Evolutionary conservation across 2,888 invertebrate genomes (phyloP), one percentile per base, ranked within the genome.

Genomic region (Nomada goodeniana): DNA sequence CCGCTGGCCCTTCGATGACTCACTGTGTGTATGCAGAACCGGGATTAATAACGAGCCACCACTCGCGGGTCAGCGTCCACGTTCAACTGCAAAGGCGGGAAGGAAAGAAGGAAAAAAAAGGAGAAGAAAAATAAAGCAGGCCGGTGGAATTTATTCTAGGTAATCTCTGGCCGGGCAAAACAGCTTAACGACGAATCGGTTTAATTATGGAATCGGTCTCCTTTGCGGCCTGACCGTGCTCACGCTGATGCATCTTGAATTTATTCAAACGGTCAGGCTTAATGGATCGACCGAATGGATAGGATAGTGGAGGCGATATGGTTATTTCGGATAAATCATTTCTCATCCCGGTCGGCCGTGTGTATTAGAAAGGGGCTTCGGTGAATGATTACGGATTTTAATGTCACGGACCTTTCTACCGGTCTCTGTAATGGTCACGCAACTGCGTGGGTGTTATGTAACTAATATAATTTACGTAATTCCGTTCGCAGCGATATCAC

Each of bases 11-110:
- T 23, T 15, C 69, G 79, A 61, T 79, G 80, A 78, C 78, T 81
- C 81, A 74, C 77, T 55, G 50, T 29, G 42, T 57, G 63, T 75
- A 64, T 55, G 67, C 53, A 78, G 20, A 64, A 47, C 50, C 36
- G 59, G 64, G 63, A 79, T 79, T 79, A 79, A 79, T 78, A 78
- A 76, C 68, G 69, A 79, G 52, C 53, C 26, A 26, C 67, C 36
- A 47, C 29, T n/a, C 59, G 26, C 68, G 52, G 69, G 75, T 77
- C 77, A 74, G 60, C 77, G 77, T 52, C 75, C 76, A 55, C 68
- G 63, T 36, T 20, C n/a, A 7, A 10, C 55, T 23, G 18, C 53
- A n/a, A n/a, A n/a, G 15, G 20, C 29, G 11, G 26, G 10, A 10
- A 9, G 15, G 11, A 10, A 18, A 9, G 18, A 36, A 15, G 5